phyloP scores from a whole-genome alignment of 2,797 vertebrate genomes.

The Ciconia nigra region DNA sequence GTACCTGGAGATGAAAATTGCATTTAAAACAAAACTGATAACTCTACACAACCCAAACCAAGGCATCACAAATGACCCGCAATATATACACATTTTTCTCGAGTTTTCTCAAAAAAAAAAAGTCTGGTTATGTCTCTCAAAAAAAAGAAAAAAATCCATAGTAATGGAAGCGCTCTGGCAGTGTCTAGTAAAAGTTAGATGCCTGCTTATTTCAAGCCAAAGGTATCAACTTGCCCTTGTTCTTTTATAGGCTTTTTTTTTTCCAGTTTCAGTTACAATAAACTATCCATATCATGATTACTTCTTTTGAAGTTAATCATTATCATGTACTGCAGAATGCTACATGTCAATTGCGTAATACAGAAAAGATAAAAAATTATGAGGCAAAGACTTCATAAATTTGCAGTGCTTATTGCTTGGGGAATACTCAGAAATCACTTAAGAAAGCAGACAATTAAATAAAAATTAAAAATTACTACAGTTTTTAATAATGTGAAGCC shows the following conservation, averaged over 20 bases:
- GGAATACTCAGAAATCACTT: background rate
- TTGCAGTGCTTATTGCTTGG: background rate
- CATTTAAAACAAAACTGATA: background rate
- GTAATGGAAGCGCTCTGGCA: background rate
- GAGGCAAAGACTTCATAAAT: background rate
- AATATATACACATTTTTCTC: background rate
- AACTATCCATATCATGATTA: background rate
- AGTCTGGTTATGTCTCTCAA: background rate
- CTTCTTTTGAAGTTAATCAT: background rate
- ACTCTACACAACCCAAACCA: rapidly evolving
- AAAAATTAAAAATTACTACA: background rate
- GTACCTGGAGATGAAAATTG: background rate
- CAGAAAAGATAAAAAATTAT: background rate
- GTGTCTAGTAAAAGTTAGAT: background rate
- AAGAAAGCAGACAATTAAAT: background rate
- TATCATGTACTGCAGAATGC: background rate
- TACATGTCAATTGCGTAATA: background rate
- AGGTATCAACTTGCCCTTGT: background rate
- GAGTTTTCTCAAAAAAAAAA: background rate
- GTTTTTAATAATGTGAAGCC: background rate
- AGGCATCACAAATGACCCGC: background rate
- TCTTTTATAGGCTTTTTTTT: background rate
- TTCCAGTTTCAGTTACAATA: background rate
- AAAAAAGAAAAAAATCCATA: background rate
- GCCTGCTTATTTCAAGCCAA: background rate